A percentile compares a stretch with the other conserved stretches of the same genome.
Evolutionary conservation across 2,797 vertebrate species (phyloP).

Genomic region (Coccyzus lansbergi): DNA sequence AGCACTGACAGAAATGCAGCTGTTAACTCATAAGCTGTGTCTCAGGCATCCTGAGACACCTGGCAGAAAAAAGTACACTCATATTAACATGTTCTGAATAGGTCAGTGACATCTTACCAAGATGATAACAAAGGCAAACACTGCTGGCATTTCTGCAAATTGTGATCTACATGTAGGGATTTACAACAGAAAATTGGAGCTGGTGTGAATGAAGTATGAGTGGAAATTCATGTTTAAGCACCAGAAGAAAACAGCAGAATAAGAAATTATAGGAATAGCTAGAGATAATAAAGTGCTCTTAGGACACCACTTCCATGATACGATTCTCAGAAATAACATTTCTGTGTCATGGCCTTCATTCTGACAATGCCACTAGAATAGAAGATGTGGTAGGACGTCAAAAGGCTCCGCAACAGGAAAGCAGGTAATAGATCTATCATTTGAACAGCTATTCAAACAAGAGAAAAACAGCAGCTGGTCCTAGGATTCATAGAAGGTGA

Average conservation of each 20-base stretch:
- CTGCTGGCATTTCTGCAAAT: background rate
- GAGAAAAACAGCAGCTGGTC: background rate
- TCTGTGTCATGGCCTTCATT: background rate
- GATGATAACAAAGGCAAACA: background rate
- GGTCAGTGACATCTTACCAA: background rate
- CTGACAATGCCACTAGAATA: no score
- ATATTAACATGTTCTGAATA: background rate
- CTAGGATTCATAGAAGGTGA: background rate
- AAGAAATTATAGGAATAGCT: background rate
- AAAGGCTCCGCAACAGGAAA: background rate
- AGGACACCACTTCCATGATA: background rate
- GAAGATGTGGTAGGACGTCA: no score
- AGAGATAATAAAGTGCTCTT: background rate
- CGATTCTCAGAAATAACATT: background rate
- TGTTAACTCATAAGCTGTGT: background rate
- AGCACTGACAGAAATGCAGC: background rate
- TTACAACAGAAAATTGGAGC: background rate
- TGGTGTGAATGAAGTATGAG: background rate
- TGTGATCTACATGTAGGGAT: background rate
- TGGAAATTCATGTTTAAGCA: background rate
- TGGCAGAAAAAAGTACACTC: background rate
- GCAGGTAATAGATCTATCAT: fast-evolving
- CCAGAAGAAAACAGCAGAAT: background rate
- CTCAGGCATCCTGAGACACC: background rate
- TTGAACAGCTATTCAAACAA: background rate